Evolutionary conservation across 1,140 invertebrate genomes (phyloP), one percentile per base, ranked within the genome.

Genomic region (Drosophila lini): DNA sequence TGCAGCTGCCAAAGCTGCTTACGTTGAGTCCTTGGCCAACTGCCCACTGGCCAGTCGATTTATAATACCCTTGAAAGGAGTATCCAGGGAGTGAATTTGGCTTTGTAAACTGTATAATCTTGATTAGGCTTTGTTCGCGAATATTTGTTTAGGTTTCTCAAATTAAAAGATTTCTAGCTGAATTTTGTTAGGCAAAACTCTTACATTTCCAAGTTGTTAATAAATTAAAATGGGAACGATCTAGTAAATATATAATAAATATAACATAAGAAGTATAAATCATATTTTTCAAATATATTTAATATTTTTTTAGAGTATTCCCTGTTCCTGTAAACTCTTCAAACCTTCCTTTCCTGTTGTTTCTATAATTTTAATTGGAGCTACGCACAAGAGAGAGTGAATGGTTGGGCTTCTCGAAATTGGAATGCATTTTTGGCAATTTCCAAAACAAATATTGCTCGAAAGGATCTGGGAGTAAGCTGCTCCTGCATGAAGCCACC

Each of bases 361-460:
- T 89, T 84, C 88, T 89, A 71, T 89, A 88, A 84, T 89, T 89
- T 88, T 88, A 89, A 88, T 88, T 84, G 84, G 55, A 78, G 84
- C 84, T 55, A 61, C 57, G 56, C 25, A 38, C 22, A 5, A 6
- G 34, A 25, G 19, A 34, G n/a, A 31, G 36, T 15, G n/a, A 9
- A 13, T 25, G 45, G 44, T 25, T 47, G 50, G 55, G 45, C 32
- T 55, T 59, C 62, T 36, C 32, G 55, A 53, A 74, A 74, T 42
- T 74, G 50, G 52, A 81, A 64, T 81, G 80, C 64, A 80, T 77
- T 78, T 83, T 88, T 81, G 70, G 84, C 80, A 89, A 90, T 89
- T 90, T 89, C 63, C 81, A 76, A 85, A 78, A 85, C 84, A 89
- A 90, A 89, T 89, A 89, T 89, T 89, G 63, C 78, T 64, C 57